Percentiles rank a stretch among this genome's conserved stretches.
Evolutionary conservation across 2,113 vertebrate species (phyloP).

Genomic region (Siphamia tubifer): DNA sequence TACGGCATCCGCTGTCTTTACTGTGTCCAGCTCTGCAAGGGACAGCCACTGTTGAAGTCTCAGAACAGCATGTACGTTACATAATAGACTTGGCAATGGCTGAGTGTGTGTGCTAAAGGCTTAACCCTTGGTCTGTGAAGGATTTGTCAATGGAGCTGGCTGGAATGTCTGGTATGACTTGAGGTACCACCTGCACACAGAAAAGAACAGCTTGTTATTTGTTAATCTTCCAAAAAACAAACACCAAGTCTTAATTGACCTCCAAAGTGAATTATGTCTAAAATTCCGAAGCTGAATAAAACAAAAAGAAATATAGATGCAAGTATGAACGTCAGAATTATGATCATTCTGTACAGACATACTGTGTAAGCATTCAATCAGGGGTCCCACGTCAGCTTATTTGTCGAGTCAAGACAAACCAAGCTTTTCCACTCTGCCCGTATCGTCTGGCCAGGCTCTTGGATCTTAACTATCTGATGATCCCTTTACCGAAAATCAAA

Average conservation of each 20-base stretch:
- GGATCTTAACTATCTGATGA: constrained; percentile 16
- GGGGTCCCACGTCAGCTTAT: neutral
- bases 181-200: constrained; percentile 31
- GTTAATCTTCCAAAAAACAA: constrained; percentile 53
- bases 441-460: neutral
- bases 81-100: constrained; percentile 50
- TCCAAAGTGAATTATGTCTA: neutral
- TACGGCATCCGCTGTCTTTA: constrained; percentile 41
- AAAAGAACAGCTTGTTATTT: constrained; percentile 62
- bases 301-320: neutral
- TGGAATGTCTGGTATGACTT: constrained; percentile 68
- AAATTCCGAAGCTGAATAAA: constrained; percentile 16
- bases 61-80: constrained; percentile 49
- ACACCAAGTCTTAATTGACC: constrained; percentile 57
- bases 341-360: neutral
- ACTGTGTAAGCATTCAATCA: neutral
- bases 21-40: constrained; percentile 22
- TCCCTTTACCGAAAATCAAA: constrained; percentile 29
- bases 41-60: constrained; percentile 21
- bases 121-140: constrained; percentile 40
- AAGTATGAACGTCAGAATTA: neutral
- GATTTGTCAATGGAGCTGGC: constrained; percentile 61
- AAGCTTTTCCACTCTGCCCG: constrained; percentile 23
- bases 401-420: neutral
- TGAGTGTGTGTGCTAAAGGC: constrained; percentile 32